Conservation (phyloP, 2,797 vertebrate species). For the Anas acuta region DNA sequence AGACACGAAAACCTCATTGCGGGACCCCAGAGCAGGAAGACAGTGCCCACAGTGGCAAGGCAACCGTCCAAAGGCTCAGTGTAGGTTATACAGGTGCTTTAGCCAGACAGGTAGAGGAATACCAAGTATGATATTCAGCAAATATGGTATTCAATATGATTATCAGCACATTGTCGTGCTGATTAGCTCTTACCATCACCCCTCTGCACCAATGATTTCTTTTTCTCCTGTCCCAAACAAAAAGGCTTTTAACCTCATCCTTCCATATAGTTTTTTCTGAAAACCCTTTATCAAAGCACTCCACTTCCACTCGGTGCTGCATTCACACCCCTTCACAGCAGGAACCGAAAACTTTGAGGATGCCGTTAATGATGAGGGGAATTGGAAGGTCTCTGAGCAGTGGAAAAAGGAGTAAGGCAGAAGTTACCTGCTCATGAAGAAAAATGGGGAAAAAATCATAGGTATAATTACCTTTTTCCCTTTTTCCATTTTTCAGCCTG, state of each 20-base stretch:
- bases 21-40: background rate
- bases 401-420: background rate
- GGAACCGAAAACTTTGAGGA: background rate
- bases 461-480: background rate
- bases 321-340: background rate
- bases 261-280: background rate
- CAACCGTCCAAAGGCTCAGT: background rate
- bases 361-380: background rate
- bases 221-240: background rate
- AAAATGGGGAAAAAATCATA: background rate
- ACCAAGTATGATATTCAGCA: background rate
- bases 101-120: background rate
- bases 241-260: background rate
- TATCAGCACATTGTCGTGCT: background rate
- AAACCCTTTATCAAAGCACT: background rate
- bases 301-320: background rate
- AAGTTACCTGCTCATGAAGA: background rate
- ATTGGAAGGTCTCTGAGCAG: background rate
- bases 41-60: background rate
- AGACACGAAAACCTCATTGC: accelerated
- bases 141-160: too few species aligned
- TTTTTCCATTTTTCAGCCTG: background rate
- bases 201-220: background rate
- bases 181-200: background rate
- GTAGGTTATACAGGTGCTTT: background rate